A percentile compares a stretch with the other conserved stretches of the same genome.
Evolutionary conservation across 2,888 invertebrate genomes (phyloP).

Genomic region (Meiosimyza decipiens): DNA sequence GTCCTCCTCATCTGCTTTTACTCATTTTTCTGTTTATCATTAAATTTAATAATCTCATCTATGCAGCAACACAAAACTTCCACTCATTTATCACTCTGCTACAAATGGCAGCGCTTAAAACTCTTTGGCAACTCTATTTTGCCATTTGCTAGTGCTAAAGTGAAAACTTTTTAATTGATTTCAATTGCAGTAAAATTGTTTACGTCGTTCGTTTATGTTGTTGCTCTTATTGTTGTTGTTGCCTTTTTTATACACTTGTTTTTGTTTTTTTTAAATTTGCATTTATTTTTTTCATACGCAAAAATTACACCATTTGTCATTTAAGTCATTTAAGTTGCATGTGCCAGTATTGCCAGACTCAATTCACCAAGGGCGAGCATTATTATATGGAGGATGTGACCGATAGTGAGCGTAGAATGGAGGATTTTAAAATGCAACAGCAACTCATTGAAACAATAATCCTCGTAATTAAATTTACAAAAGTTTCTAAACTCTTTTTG

Average conservation of each 20-base stretch:
- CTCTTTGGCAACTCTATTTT: constrained; percentile 19
- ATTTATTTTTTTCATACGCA: constrained; percentile 4
- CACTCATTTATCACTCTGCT: constrained; percentile 3
- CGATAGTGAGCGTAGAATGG: neutral
- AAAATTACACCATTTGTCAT: constrained; percentile 35
- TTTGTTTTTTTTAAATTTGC: neutral
- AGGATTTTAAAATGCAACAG: neutral
- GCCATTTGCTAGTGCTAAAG: constrained; percentile 11
- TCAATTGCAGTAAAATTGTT: constrained; percentile 43
- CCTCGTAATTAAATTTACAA: constrained; percentile 42
- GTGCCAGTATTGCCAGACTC: neutral
- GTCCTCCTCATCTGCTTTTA: neutral
- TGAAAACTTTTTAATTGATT: constrained; percentile 42
- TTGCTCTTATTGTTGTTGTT: constrained; percentile 10
- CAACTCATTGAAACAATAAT: constrained; percentile 31
- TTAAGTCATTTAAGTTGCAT: constrained; percentile 30
- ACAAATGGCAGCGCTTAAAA: constrained; percentile 22
- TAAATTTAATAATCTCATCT: constrained; percentile 38
- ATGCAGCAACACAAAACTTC: constrained; percentile 14
- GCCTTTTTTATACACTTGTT: neutral
- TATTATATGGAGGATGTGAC: neutral
- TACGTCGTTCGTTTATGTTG: constrained; percentile 27
- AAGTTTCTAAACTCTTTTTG: constrained; percentile 36
- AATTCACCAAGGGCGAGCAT: neutral
- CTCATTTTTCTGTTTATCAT: constrained; percentile 30